These are phyloP conservation scores for Trinectes maculatus DNA, from an alignment of 2,113 vertebrate species.

Conservation along the genomic window DNA sequence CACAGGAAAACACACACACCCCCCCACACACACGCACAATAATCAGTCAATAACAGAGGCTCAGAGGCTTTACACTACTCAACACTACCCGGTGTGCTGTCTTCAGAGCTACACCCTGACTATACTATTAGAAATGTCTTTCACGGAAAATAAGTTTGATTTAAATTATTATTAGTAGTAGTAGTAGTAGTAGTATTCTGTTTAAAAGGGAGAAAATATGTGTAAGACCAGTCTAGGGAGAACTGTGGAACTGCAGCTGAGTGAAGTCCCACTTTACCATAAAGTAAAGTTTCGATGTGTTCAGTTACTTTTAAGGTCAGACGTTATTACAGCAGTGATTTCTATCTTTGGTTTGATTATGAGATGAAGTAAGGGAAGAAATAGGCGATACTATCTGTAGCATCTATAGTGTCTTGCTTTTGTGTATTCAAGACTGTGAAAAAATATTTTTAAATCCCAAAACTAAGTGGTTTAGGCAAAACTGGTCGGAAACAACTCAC, in stretches of 20 bases:
- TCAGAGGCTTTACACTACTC: neutral
- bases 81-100: neutral
- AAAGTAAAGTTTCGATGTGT: neutral
- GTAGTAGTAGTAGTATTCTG: too few relatives aligned
- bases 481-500: too few relatives aligned
- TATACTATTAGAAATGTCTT: too few relatives aligned
- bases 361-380: neutral
- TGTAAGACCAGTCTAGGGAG: neutral
- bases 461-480: neutral
- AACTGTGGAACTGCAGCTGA: neutral
- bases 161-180: too few relatives aligned
- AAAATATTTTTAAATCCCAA: slow-evolving; percentile 15
- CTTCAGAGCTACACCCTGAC: slow-evolving; percentile 13
- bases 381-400: neutral
- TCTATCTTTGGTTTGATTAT: slow-evolving; percentile 9
- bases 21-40: slow-evolving; percentile 10
- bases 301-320: slow-evolving; percentile 7
- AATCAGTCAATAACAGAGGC: neutral
- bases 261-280: neutral
- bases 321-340: slow-evolving; percentile 9
- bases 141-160: neutral
- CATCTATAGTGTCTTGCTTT: neutral
- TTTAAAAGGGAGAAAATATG: neutral
- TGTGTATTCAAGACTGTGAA: slow-evolving; percentile 6
- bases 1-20: neutral